phyloP scores from a whole-genome alignment of 2,888 invertebrate genomes.

The Aleiodes alternator region DNA sequence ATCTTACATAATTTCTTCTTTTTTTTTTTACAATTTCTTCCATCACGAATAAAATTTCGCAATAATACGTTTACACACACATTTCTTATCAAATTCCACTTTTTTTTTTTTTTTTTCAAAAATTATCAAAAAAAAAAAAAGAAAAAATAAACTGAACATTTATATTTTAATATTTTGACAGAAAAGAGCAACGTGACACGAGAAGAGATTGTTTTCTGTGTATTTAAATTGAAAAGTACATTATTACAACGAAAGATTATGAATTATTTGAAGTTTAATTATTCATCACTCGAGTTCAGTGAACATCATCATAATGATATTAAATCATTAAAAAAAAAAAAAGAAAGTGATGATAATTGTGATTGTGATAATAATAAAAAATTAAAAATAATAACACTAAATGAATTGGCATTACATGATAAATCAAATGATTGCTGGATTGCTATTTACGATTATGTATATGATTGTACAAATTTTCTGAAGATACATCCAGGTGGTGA shows the following conservation, averaged over 20 bases:
- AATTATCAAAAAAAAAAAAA: no score
- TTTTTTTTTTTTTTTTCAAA: no score
- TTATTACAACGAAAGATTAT: slow-evolving; percentile 3
- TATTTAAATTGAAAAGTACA: no score
- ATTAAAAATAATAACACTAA: slow-evolving; percentile 78
- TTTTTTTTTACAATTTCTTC: no score
- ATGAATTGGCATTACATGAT: slow-evolving; percentile 87
- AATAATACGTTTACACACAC: no score
- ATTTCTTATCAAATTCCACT: no score
- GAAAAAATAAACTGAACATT: not conserved
- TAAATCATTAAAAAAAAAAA: not conserved
- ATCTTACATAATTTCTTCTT: no score
- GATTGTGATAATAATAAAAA: not conserved
- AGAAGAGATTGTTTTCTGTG: no score
- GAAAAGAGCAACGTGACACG: not conserved
- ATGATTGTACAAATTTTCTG: slow-evolving; percentile 87
- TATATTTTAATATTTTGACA: slow-evolving; percentile 8
- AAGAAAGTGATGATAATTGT: not conserved
- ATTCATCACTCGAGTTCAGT: slow-evolving; percentile 44
- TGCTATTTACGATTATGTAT: slow-evolving; percentile 90
- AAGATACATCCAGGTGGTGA: slow-evolving; percentile 89
- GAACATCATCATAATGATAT: slow-evolving; percentile 16
- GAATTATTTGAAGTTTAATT: slow-evolving; percentile 50
- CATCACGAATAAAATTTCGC: no score
- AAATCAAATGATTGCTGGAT: slow-evolving; percentile 87